phyloP scores from a whole-genome alignment of 1,140 invertebrate genomes.

The Apis dorsata region DNA sequence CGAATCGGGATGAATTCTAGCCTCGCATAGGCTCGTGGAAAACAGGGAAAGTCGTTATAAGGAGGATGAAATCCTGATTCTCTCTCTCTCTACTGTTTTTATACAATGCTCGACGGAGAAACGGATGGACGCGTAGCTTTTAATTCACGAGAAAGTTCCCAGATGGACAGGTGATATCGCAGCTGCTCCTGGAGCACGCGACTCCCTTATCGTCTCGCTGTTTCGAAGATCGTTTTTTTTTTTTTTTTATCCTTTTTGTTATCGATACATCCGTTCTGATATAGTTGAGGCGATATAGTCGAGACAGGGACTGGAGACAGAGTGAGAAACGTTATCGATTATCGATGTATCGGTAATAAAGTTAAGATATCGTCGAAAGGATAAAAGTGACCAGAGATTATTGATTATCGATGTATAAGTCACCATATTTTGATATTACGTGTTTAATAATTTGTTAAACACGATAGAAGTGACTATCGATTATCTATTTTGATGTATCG shows the following conservation, averaged over 20 bases:
- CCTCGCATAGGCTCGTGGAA: not conserved
- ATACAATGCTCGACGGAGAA: not conserved
- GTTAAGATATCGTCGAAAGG: no score
- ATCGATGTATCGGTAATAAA: no score
- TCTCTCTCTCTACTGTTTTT: no score
- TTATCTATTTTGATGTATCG: no score
- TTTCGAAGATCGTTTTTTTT: not conserved
- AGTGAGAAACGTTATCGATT: no score
- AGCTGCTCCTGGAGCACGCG: slow-evolving; percentile 61
- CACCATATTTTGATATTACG: no score
- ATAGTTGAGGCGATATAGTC: no score
- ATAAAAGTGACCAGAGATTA: no score
- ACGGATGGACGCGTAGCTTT: slow-evolving; percentile 1
- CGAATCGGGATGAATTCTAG: slow-evolving; percentile 1
- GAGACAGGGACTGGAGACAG: no score
- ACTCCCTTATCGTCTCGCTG: slow-evolving; percentile 7
- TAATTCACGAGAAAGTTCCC: slow-evolving; percentile 64
- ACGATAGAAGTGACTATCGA: no score
- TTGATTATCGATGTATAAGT: no score
- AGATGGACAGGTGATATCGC: slow-evolving; percentile 70
- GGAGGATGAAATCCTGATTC: not conserved
- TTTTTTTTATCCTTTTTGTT: not conserved
- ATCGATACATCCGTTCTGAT: not conserved
- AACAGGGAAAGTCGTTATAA: slow-evolving; percentile 25
- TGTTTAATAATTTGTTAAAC: no score